Evolutionary conservation across 2,797 vertebrate genomes (phyloP).

Genomic region (Anguilla marmorata): DNA sequence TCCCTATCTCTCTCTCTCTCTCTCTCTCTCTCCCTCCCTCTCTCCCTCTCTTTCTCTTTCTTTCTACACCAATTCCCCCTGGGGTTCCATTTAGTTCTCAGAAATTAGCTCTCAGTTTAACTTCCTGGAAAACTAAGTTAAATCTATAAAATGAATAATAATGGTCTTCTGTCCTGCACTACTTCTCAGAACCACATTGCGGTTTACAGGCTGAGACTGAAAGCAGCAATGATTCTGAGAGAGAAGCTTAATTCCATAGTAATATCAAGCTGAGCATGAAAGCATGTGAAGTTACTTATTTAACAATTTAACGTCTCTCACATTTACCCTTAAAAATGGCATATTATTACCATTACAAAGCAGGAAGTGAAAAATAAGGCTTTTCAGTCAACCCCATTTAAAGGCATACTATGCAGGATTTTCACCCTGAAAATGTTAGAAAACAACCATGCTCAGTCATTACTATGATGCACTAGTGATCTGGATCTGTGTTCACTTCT

Average conservation of each 20-base stretch:
- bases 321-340: neutral
- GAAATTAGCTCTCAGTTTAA: neutral
- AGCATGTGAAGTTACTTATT: neutral
- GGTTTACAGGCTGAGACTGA: neutral
- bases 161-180: neutral
- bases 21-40: neutral
- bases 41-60: neutral
- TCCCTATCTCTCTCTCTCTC: neutral
- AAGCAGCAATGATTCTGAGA: neutral
- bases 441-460: no score
- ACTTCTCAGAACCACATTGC: neutral
- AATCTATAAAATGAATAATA: neutral
- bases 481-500: no score
- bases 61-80: neutral
- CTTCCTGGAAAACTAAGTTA: neutral
- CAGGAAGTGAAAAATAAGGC: neutral
- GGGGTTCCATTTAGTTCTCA: neutral
- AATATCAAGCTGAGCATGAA: neutral
- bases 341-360: neutral
- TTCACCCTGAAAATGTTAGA: no score
- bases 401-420: no score
- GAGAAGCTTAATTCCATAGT: neutral
- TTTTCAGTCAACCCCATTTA: neutral
- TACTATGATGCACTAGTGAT: no score
- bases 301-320: neutral